Base-by-base conservation (phyloP, 2,797 vertebrate species). In the Sebastes kiyomatsui region DNA sequence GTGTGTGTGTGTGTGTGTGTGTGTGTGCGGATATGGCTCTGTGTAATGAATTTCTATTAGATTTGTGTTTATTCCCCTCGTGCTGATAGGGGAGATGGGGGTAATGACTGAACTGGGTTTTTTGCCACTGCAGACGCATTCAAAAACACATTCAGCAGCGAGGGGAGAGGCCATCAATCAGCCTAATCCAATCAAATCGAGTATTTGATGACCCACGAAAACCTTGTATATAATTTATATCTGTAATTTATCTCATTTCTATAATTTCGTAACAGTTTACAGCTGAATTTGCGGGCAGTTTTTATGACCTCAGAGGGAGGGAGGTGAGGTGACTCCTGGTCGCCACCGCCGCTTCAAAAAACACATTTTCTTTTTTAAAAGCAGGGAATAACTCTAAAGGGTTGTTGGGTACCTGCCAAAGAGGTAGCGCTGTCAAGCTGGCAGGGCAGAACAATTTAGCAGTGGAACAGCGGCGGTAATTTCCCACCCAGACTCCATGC, bases 51-150 rank as follows among this genome's bases (percentile, higher is more conserved):
- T 96, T 97, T 96, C 95, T 96, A 95, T 96, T 96, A 94, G 91
- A 96, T 96, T 95, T 96, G 95, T 92, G 95, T 96, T 96, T 97
- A 96, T 96, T 96, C 95, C 96, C 93, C 92, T 90, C 82, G 92
- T 96, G 93, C 94, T 96, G 95, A 96, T 96, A 96, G 96, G 96
- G 87, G 87, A 94, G 95, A 90, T 89, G 86, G 77, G 94, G 92
- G 77, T 96, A 96, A 96, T 94, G 92, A 94, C 92, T 90, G 89
- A 86, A 92, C 95, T 94, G 94, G 89, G 87, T 92, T 92, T 92
- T 92, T 83, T 90, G 90, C 86, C 94, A 94, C 94, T 94, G 90
- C 95, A 95, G 95, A 91, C 38, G 32, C 79, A 88, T 95, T 96
- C 94, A 94, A 72, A 96, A 87, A 88, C 81, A 87, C 67, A 77